Percentiles rank a stretch among this genome's conserved stretches.
These are phyloP conservation scores for Rutilus rutilus DNA, from an alignment of 2,113 vertebrate species.

Conservation along the genomic window DNA sequence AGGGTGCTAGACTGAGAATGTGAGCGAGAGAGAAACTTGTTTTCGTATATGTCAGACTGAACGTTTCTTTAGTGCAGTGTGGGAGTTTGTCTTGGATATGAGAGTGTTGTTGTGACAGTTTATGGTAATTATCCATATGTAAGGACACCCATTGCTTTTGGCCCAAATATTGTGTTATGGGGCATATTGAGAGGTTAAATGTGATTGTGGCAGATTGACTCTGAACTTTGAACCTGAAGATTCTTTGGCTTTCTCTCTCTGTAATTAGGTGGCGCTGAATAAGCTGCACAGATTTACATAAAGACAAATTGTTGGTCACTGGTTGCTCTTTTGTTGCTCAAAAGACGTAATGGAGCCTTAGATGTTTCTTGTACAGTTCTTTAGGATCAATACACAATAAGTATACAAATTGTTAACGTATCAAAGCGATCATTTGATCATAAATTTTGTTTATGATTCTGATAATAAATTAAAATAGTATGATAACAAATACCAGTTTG, in stretches of 20 bases:
- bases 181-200: constrained; percentile 41
- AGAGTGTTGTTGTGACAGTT: constrained; percentile 20
- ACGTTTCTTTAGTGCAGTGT: constrained; percentile 23
- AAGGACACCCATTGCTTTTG: constrained; percentile 28
- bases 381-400: background rate
- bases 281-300: constrained; percentile 38
- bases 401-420: background rate
- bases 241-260: constrained; percentile 48
- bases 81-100: constrained; percentile 31
- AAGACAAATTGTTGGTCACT: background rate
- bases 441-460: background rate
- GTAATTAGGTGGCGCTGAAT: constrained; percentile 28
- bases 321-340: constrained; percentile 2
- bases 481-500: background rate
- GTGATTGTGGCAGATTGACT: constrained; percentile 28
- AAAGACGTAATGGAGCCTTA: no score
- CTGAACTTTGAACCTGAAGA: constrained; percentile 40
- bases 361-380: background rate
- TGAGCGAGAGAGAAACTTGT: constrained; percentile 32
- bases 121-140: constrained; percentile 26
- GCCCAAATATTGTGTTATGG: constrained; percentile 46
- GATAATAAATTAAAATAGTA: background rate
- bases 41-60: background rate
- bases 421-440: background rate
- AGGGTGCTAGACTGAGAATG: constrained; percentile 36